Percentiles rank a stretch among this genome's conserved stretches.
Evolutionary conservation across 1,140 invertebrate genomes (phyloP).

Genomic region (Aphis craccivora): DNA sequence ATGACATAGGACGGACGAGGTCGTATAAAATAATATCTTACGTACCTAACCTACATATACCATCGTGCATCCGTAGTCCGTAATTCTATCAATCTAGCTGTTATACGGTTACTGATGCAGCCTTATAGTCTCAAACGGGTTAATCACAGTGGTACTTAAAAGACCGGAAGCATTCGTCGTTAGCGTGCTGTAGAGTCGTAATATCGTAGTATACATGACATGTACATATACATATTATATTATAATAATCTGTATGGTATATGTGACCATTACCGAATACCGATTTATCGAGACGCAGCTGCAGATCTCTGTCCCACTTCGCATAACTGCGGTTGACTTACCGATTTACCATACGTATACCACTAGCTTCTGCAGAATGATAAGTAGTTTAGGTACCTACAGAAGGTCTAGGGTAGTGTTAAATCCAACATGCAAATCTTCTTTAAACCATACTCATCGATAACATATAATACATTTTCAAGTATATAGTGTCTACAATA

Average conservation of each 20-base stretch:
- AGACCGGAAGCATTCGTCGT: not conserved
- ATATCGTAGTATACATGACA: not conserved
- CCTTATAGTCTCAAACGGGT: not conserved
- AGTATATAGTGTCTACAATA: too few species aligned
- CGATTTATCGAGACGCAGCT: not conserved
- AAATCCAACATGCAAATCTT: too few species aligned
- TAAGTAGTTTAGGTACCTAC: too few species aligned
- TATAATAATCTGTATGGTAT: not conserved
- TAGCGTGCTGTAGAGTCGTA: not conserved
- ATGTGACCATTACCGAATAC: not conserved
- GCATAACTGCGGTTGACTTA: not conserved
- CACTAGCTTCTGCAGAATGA: not conserved
- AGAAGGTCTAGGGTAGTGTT: not conserved
- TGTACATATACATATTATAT: not conserved
- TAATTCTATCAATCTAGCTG: not conserved
- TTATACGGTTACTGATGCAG: not conserved
- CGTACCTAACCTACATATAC: not conserved
- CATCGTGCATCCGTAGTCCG: not conserved
- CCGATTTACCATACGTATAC: not conserved
- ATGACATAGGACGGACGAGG: not conserved
- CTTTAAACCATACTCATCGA: too few species aligned
- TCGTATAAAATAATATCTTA: not conserved
- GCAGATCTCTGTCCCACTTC: not conserved
- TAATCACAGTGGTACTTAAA: slow-evolving; percentile 18
- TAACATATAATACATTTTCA: too few species aligned